A percentile compares a stretch with the other conserved stretches of the same genome.
Conservation (phyloP, 2,797 vertebrate genomes). For the Calcarius lapponicus region DNA sequence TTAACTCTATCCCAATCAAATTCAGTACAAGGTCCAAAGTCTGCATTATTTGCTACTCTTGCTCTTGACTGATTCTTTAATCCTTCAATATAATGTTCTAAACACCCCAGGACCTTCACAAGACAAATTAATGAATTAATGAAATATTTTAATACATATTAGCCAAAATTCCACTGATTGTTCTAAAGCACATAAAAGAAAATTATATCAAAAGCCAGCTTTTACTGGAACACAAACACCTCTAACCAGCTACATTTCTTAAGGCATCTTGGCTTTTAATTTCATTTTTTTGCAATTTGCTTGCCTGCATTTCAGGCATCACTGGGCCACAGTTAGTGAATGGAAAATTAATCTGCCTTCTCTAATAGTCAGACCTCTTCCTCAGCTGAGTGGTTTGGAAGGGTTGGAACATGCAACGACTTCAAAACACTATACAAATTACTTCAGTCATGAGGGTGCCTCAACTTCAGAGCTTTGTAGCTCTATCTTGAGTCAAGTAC, state of each 20-base stretch:
- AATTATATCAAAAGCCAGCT: background rate
- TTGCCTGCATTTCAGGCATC: background rate
- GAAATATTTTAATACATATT: background rate
- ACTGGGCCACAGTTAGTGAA: background rate
- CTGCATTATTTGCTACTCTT: background rate
- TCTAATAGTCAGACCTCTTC: background rate
- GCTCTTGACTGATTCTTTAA: background rate
- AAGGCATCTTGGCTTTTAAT: background rate
- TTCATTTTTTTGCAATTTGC: background rate
- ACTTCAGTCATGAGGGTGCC: background rate
- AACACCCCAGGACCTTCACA: background rate
- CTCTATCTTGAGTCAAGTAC: background rate
- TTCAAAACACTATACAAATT: conserved; percentile 3
- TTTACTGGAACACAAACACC: background rate
- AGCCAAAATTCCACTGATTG: background rate
- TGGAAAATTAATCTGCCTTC: conserved; percentile 26
- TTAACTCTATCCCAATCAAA: background rate
- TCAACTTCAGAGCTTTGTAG: background rate
- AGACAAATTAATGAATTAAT: background rate
- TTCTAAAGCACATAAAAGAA: background rate
- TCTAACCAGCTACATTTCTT: background rate
- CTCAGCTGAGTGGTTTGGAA: background rate
- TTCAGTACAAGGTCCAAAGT: background rate
- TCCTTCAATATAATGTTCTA: background rate
- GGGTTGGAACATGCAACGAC: background rate